Base-by-base conservation (phyloP, 2,888 invertebrate species). In the Hecatera dysodea region DNA sequence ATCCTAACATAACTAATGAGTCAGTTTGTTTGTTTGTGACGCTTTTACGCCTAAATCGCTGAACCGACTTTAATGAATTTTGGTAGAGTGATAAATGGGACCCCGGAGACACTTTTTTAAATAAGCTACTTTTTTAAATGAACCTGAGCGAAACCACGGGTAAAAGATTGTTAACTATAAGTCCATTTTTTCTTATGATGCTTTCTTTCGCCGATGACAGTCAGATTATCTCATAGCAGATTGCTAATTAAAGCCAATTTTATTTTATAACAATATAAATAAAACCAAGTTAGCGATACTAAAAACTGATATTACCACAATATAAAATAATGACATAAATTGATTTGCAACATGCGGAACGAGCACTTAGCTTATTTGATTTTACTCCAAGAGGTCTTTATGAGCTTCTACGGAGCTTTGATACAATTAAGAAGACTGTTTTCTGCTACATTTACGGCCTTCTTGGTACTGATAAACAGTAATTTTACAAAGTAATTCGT, bases 341-440 rank as follows among this genome's bases (percentile, higher is more conserved):
- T 52, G 56, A 46, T 60, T 70, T 53, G 57, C 19, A 66, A 48
- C 22, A 50, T 62, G 33, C 44, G 39, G 33, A 29, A 39, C 39
- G 12, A 50, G 36, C 56, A 64, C 66, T 72, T 33, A 17, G 39
- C 68, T 63, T 44, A 80, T 69, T 76, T 55, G 27, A 64, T 69
- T 72, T 72, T 62, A 67, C 48, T 39, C 12, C 29, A 57, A 27
- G 19, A 56, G 59, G 12, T 42, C 56, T 75, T 80, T 72, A 79
- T 22, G 72, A 72, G 39, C 53, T 9, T 55, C 29, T 9, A 50
- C 42, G 44, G 56, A 59, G 12, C 22, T 62, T 27, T 44, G 24
- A 67, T 57, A 39, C 53, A 50, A 60, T 72, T 39, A 66, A 12
- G 42, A 15, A 12, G 39, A 12, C 29, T 56, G 24, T 59, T 56